Evolutionary conservation across 2,113 vertebrate species (phyloP).

Genomic region (Corvus moneduloides): DNA sequence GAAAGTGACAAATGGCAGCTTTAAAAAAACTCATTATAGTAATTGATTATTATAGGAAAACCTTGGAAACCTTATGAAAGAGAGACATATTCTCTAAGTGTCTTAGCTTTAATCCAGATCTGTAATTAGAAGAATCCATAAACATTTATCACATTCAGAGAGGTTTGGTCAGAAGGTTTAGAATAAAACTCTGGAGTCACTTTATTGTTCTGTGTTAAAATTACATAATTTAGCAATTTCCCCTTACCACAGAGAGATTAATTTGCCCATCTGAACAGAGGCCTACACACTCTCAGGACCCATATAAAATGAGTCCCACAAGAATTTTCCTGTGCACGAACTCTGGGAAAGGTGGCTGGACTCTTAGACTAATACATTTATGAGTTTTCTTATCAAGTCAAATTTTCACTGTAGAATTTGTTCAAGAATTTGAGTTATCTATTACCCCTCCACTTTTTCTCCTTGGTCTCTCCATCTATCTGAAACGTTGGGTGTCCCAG

Average conservation of each 20-base stretch:
- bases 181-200: constrained; percentile 52
- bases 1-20: constrained; percentile 79
- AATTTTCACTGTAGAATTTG: neutral
- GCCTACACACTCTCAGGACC: constrained; percentile 6
- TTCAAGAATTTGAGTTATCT: neutral
- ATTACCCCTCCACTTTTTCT: neutral
- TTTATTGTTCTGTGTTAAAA: constrained; percentile 63
- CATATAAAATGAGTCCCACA: neutral
- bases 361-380: neutral
- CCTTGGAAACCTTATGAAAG: constrained; percentile 73
- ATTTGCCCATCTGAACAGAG: constrained; percentile 47
- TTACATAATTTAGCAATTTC: constrained; percentile 56
- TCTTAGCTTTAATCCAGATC: constrained; percentile 74
- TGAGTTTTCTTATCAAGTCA: neutral
- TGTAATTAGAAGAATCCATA: constrained; percentile 80
- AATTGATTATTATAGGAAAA: constrained; percentile 81
- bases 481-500: neutral
- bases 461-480: neutral
- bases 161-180: constrained; percentile 59
- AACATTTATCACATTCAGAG: constrained; percentile 76
- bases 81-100: constrained; percentile 65
- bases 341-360: neutral
- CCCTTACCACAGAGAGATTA: constrained; percentile 45
- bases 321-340: neutral
- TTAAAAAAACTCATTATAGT: constrained; percentile 82